Percentiles rank a stretch among this genome's conserved stretches.
Evolutionary conservation across 1,140 invertebrate genomes (phyloP).

Genomic region (Atta cephalotes): DNA sequence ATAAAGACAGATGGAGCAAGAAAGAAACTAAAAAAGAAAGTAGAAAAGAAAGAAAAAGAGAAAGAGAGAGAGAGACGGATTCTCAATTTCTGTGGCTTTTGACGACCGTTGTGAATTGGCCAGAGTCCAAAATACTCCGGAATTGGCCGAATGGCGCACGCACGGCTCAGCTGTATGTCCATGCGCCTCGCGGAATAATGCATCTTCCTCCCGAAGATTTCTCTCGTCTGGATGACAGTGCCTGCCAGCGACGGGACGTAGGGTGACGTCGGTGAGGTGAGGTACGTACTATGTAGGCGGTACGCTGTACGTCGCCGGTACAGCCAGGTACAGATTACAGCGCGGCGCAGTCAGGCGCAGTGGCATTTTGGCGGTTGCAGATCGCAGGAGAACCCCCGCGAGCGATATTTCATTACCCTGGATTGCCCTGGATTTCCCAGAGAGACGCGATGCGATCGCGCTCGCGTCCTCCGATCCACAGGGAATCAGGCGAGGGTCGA

Average conservation of each 20-base stretch:
- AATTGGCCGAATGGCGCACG: constrained; percentile 80
- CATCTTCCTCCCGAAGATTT: constrained; percentile 74
- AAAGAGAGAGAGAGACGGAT: constrained; percentile 6
- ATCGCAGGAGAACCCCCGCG: too few relatives aligned
- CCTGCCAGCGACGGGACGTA: constrained; percentile 69
- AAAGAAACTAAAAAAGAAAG: neutral
- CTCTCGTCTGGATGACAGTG: constrained; percentile 75
- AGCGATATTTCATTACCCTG: too few relatives aligned
- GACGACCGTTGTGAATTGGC: constrained; percentile 75
- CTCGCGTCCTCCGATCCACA: too few relatives aligned
- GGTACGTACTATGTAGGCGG: constrained; percentile 29
- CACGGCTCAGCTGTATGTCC: constrained; percentile 79
- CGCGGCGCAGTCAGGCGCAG: too few relatives aligned
- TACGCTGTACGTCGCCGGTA: neutral
- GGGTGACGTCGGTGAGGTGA: constrained; percentile 60
- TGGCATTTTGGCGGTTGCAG: too few relatives aligned
- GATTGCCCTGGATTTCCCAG: too few relatives aligned
- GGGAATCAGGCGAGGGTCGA: too few relatives aligned
- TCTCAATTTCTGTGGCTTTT: constrained; percentile 66
- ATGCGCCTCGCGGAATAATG: constrained; percentile 76
- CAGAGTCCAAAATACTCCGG: constrained; percentile 68
- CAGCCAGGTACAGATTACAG: neutral
- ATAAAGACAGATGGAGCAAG: neutral
- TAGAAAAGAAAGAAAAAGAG: neutral
- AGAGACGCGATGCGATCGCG: too few relatives aligned